Base-by-base conservation (phyloP, 37 sponge, comb jelly and placozoan species). In the Chondrosia reniformis region DNA sequence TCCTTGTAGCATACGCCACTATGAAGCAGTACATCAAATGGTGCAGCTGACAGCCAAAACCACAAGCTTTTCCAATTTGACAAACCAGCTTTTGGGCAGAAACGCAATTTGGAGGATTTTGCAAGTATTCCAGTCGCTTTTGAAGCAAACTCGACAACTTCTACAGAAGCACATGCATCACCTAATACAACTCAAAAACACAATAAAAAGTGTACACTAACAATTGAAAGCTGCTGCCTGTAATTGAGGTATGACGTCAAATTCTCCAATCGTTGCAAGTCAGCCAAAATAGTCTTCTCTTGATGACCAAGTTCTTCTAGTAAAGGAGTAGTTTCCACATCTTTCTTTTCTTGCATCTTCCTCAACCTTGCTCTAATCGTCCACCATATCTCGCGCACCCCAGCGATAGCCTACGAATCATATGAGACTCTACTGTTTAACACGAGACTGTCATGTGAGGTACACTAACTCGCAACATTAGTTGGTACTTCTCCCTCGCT, bases 21-120 rank as follows among this genome's bases (percentile, higher is more conserved):
- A 83, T 79, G 56, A 93, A 89, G 78, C 94, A 93, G 58, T 80
- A 89, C 37, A 83, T 74, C 4, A 84, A 72, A 41, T 93, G 94
- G 63, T 93, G 94, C 37, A 93, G 80, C 75, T 89, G 91, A 43
- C 94, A 93, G 21, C 94, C 94, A 80, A 86, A 93, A 6, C 94
- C 94, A 59, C 94, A 93, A 6, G 79, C 58, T 42, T 93, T 89
- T 38, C 65, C 63, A 19, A 93, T 37, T 10, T 63, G 21, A 38
- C 94, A 93, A 8, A 93, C 77, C 54, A 93, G 79, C 42, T 89
- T 84, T 46, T 65, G 69, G 15, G 85, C 85, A 13, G 55, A 52
- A 0, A 62, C 12, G 55, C 89, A 89, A 55, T 89, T 75, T 0
- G 17, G 4, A 27, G 89, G 89, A 46, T 89, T 89, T 34, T 89